Percentiles rank a stretch among this genome's conserved stretches.
These are phyloP conservation scores for Calliopsis andreniformis DNA, from an alignment of 1,140 invertebrate genomes.

Conservation along the genomic window DNA sequence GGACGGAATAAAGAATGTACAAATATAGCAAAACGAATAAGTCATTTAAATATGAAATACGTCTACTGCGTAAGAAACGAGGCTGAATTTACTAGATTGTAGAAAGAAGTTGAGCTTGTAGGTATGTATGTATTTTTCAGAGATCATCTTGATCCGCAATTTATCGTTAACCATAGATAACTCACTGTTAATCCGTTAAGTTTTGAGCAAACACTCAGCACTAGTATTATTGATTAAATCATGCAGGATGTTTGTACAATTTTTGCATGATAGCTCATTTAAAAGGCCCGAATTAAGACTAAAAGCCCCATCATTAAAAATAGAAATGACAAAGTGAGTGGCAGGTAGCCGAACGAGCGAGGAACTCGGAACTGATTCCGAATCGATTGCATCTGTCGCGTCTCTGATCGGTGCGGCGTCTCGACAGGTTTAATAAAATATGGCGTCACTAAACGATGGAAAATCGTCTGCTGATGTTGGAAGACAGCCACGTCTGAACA, in stretches of 20 bases:
- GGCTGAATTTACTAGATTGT: too few relatives aligned
- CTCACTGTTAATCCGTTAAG: not conserved
- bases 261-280: not conserved
- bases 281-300: constrained; percentile 10
- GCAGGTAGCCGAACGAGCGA: constrained; percentile 22
- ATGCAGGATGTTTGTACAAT: not conserved
- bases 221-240: not conserved
- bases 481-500: not conserved
- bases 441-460: not conserved
- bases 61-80: too few relatives aligned
- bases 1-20: too few relatives aligned
- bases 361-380: constrained; percentile 25
- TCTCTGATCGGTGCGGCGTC: constrained; percentile 20
- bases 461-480: constrained; percentile 5
- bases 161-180: too few relatives aligned
- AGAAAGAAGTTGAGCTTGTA: too few relatives aligned
- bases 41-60: too few relatives aligned
- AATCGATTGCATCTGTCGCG: constrained; percentile 31
- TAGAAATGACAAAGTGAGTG: constrained; percentile 32
- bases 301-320: constrained; percentile 25
- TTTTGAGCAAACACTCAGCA: too few relatives aligned
- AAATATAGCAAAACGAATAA: too few relatives aligned
- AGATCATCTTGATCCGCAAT: too few relatives aligned
- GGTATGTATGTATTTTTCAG: too few relatives aligned
- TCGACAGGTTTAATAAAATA: constrained; percentile 42